Conservation (phyloP, 2,113 vertebrate genomes). For the Numenius arquata region DNA sequence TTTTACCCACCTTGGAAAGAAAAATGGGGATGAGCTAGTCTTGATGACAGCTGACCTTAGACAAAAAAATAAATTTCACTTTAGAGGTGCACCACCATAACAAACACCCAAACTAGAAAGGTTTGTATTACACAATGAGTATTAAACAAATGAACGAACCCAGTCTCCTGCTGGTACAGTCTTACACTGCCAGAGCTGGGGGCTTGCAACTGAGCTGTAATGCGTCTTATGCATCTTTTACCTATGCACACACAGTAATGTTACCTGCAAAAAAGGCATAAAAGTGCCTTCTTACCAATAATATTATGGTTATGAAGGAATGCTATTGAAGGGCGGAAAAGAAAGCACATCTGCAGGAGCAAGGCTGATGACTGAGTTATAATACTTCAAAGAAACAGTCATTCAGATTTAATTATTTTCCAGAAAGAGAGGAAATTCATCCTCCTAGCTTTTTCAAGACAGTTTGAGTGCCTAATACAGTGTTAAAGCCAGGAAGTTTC, state of each 20-base stretch:
- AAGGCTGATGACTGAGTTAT: not conserved
- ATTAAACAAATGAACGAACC: not conserved
- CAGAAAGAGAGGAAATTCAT: not conserved
- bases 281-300: not conserved
- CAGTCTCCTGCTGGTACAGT: not conserved
- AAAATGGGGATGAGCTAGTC: not conserved
- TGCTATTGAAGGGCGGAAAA: not conserved
- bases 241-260: not conserved
- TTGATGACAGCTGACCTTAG: not conserved
- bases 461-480: not conserved
- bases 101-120: not conserved
- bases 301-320: not conserved
- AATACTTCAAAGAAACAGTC: not conserved
- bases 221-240: not conserved
- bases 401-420: not conserved
- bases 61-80: not conserved
- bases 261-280: not conserved
- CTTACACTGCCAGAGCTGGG: not conserved
- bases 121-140: not conserved
- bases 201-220: not conserved
- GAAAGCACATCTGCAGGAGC: not conserved
- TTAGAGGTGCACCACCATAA: not conserved
- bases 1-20: not conserved
- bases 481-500: not conserved
- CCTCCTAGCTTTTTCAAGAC: not conserved